Evolutionary conservation across 2,113 vertebrate species (phyloP).

Genomic region (Scomber japonicus): DNA sequence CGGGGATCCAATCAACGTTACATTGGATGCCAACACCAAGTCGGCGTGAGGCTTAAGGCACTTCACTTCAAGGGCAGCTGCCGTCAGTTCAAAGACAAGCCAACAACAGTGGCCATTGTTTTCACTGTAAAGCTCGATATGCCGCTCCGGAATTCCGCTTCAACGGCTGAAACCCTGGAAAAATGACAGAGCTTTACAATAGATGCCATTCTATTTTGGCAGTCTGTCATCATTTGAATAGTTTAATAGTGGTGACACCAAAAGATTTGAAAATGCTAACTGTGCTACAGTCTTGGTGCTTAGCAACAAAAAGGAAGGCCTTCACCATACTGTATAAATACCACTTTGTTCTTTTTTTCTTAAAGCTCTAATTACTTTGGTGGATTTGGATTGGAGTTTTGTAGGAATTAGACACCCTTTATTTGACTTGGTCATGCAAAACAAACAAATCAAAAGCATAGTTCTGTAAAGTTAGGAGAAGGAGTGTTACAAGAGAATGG

Average conservation of each 20-base stretch:
- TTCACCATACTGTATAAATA: conserved; percentile 20
- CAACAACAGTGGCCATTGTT: conserved; percentile 36
- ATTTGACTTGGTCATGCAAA: neutral
- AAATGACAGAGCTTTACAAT: conserved; percentile 19
- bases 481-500: neutral
- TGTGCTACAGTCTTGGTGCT: conserved; percentile 13
- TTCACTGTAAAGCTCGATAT: conserved; percentile 25
- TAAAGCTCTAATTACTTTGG: neutral
- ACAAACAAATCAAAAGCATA: too few species aligned
- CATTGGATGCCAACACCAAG: conserved; percentile 67
- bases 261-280: conserved; percentile 11
- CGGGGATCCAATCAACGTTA: conserved; percentile 75
- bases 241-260: neutral
- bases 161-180: neutral
- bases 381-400: neutral
- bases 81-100: conserved; percentile 59
- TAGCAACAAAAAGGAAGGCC: conserved; percentile 23
- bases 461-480: too few species aligned
- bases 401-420: neutral
- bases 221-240: neutral
- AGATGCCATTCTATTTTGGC: conserved; percentile 1
- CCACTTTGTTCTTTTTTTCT: conserved; percentile 1
- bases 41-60: conserved; percentile 45
- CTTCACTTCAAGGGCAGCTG: conserved; percentile 70
- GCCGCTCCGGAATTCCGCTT: neutral